Evolutionary conservation across 1,140 invertebrate genomes (phyloP), one percentile per base, ranked within the genome.

Genomic region (Solen grandis): DNA sequence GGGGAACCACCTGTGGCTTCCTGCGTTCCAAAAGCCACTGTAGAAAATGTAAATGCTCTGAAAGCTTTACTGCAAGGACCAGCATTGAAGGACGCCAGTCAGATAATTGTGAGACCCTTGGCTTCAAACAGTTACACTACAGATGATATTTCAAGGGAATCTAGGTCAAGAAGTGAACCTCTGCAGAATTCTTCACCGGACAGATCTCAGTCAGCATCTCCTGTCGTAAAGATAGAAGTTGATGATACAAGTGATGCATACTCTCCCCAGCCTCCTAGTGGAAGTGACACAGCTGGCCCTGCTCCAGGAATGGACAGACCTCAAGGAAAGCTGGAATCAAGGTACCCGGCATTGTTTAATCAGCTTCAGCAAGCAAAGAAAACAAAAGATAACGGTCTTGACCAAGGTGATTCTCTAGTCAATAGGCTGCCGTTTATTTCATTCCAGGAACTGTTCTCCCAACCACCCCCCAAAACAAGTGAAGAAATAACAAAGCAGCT

Each of bases 331-430:
- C 59, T 80, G 19, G 77, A 72, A 73, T 72, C 66, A 13, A 25
- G 59, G 35, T 80, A 80, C 41, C 77, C 77, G 46, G 77, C 77
- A 52, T 54, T 80, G 29, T 80, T 72, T 29, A 80, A 55, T 41
- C 77, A 80, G 41, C 55, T 80, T n/a, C 66, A 80, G 31, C 29
- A 50, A 19, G 36, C 36, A 16, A 69, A 72, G 57, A 27, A 57
- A 62, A 13, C 31, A 0, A 59, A 31, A 57, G 10, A 14, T 22
- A 60, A 54, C 35, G 14, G 16, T 27, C 2, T 46, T 19, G 57
- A 46, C n/a, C 29, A 63, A n/a, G 2, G 63, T 13, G 57, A 72
- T n/a, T 72, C 77, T 14, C 57, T 80, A 25, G 55, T 80, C 2
- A 72, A 73, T 46, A 62, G 77, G 35, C 41, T 80, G 5, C 77